Evolutionary conservation across 2,113 vertebrate species (phyloP).

Genomic region (Coracopsis vasa): DNA sequence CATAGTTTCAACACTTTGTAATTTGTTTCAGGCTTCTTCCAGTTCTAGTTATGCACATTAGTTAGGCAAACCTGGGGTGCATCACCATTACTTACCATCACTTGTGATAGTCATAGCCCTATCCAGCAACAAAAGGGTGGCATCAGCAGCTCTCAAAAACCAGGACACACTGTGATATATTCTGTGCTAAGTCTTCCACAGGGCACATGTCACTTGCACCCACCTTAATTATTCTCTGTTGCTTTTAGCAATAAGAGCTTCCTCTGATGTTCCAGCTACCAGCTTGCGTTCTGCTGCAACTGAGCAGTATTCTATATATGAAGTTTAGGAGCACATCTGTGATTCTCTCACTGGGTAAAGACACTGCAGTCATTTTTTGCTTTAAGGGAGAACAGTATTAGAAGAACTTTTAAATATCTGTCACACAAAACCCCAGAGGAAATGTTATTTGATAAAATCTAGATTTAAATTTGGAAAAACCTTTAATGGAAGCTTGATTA

Average conservation of each 20-base stretch:
- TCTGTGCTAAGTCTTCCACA: neutral
- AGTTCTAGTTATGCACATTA: accelerated
- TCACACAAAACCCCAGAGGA: neutral
- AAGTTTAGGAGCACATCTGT: neutral
- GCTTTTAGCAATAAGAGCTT: neutral
- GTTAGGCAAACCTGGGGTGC: neutral
- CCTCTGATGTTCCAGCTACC: neutral
- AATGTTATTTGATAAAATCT: neutral
- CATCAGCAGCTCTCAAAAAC: neutral
- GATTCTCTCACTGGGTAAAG: neutral
- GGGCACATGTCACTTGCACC: neutral
- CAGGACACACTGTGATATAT: accelerated
- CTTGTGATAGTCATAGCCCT: accelerated
- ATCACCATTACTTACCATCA: accelerated
- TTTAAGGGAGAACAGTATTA: neutral
- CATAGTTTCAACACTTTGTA: accelerated
- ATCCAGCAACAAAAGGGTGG: neutral
- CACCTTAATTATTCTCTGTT: neutral
- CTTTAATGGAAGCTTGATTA: neutral
- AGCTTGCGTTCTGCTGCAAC: neutral
- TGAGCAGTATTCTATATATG: accelerated
- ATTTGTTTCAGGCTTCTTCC: neutral
- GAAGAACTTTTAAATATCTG: neutral
- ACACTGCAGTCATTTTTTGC: neutral
- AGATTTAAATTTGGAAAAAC: neutral